phyloP scores from a whole-genome alignment of 1,140 invertebrate species.

The Cecropterus lyciades region DNA sequence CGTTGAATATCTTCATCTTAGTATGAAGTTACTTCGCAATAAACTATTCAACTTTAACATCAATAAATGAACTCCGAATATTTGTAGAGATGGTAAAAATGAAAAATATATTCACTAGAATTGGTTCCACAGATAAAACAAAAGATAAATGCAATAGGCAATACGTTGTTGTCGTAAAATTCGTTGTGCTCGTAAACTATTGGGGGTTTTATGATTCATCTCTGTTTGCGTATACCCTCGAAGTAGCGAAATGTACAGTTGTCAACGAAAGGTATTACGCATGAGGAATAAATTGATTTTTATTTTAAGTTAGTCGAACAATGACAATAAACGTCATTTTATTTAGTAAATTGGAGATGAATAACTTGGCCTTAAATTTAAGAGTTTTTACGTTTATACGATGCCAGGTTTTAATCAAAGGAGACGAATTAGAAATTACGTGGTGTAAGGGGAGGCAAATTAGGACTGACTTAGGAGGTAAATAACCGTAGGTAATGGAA shows the following conservation, averaged over 20 bases:
- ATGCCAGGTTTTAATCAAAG: too few species aligned
- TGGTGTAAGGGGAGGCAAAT: too few species aligned
- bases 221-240: conserved; percentile 65
- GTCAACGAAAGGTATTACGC: conserved; percentile 37
- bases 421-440: too few species aligned
- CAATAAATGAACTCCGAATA: not conserved
- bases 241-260: conserved; percentile 49
- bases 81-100: not conserved
- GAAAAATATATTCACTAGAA: not conserved
- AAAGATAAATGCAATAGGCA: conserved; percentile 49
- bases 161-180: conserved; percentile 64
- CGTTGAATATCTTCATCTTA: too few species aligned
- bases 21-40: too few species aligned
- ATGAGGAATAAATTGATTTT: conserved; percentile 38
- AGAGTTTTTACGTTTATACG: too few species aligned
- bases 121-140: conserved; percentile 36
- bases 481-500: too few species aligned
- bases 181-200: conserved; percentile 74
- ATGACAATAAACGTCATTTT: not conserved
- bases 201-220: conserved; percentile 80
- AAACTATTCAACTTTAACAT: not conserved
- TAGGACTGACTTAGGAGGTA: too few species aligned
- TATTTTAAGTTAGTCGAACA: not conserved
- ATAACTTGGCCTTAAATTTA: too few species aligned
- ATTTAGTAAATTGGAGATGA: too few species aligned